These are phyloP conservation scores for Lordiphosa andalusiaca DNA, from an alignment of 2,888 invertebrate species.

Conservation along the genomic window DNA sequence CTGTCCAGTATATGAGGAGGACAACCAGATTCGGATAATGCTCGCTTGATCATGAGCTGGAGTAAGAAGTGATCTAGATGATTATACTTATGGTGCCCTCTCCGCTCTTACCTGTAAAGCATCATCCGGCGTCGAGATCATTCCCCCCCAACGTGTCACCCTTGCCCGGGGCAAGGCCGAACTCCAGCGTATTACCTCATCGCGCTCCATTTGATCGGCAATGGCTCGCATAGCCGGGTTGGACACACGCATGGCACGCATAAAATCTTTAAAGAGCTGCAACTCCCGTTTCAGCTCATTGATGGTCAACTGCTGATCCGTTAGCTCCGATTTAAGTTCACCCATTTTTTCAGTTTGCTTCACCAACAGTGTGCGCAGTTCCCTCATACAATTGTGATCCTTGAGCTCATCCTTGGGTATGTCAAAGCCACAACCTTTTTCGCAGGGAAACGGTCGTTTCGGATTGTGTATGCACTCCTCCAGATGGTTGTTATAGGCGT, in stretches of 20 bases:
- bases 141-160: slow-evolving; percentile 98
- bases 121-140: slow-evolving; percentile 98
- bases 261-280: slow-evolving; percentile 93
- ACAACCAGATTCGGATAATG: slow-evolving; percentile 95
- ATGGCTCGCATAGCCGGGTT: slow-evolving; percentile 95
- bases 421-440: slow-evolving; percentile 95
- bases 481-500: slow-evolving; percentile 90
- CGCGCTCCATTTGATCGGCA: slow-evolving; percentile 96
- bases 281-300: slow-evolving; percentile 94
- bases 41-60: slow-evolving; percentile 95
- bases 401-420: slow-evolving; percentile 97
- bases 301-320: slow-evolving; percentile 92
- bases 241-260: slow-evolving; percentile 94
- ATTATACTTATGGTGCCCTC: not conserved
- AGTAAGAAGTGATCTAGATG: slow-evolving; percentile 1
- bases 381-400: slow-evolving; percentile 96
- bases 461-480: slow-evolving; percentile 97
- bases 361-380: slow-evolving; percentile 90
- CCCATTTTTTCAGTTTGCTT: slow-evolving; percentile 92
- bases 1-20: slow-evolving; percentile 96
- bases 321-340: slow-evolving; percentile 92
- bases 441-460: slow-evolving; percentile 95
- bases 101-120: slow-evolving; percentile 87
- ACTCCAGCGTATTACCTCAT: slow-evolving; percentile 95
- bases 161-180: slow-evolving; percentile 90